Evolutionary conservation across 1,140 invertebrate species (phyloP).

Genomic region (Papilio polyxenes): DNA sequence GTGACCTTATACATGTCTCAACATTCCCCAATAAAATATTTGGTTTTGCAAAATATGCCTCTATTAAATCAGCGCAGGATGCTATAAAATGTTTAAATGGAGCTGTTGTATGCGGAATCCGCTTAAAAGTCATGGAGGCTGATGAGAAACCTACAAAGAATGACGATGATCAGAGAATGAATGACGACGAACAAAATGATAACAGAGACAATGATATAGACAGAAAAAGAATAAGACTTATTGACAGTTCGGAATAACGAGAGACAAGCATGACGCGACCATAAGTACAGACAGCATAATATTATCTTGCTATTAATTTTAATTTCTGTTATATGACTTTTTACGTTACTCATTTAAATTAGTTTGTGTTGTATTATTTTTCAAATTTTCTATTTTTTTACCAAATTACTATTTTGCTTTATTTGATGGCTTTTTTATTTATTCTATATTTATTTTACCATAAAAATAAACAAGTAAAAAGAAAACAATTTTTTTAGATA

Average conservation of each 20-base stretch:
- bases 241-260: slow-evolving; percentile 43
- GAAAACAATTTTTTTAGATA: background rate
- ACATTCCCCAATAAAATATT: slow-evolving; percentile 93
- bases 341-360: background rate
- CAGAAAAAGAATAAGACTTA: slow-evolving; percentile 64
- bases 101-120: slow-evolving; percentile 89
- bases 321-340: background rate
- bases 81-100: slow-evolving; percentile 89
- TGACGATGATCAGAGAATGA: slow-evolving; percentile 47
- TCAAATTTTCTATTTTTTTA: slow-evolving; percentile 11
- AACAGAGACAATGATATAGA: slow-evolving; percentile 57
- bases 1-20: slow-evolving; percentile 95
- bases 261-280: slow-evolving; percentile 34
- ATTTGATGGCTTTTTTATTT: slow-evolving; percentile 15
- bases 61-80: slow-evolving; percentile 87
- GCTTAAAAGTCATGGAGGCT: slow-evolving; percentile 93
- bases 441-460: background rate
- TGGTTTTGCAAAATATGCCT: slow-evolving; percentile 95
- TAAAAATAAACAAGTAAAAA: background rate
- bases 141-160: slow-evolving; percentile 83
- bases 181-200: slow-evolving; percentile 48
- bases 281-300: slow-evolving; percentile 42
- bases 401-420: slow-evolving; percentile 12
- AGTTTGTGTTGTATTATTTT: slow-evolving; percentile 24
- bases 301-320: slow-evolving; percentile 23